Conservation (phyloP, 2,113 vertebrate genomes). For the Accipiter cooperii region DNA sequence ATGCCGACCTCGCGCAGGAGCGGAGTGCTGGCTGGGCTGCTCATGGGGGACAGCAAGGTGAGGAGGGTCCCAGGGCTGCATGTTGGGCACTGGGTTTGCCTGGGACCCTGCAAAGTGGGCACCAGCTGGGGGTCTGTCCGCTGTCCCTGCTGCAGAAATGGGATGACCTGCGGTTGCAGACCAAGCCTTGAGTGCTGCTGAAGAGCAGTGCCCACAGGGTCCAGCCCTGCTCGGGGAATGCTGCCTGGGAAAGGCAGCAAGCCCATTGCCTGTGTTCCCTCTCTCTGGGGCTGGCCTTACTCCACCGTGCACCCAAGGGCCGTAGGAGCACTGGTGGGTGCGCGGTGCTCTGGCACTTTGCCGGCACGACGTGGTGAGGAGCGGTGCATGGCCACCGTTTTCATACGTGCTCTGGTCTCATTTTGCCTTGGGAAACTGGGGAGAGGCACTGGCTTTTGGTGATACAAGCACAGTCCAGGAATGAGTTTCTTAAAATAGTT, state of each 20-base stretch:
- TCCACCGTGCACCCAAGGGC: rapidly evolving
- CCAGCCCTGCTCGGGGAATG: neutral
- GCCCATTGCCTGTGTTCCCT: rapidly evolving
- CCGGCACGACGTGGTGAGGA: neutral
- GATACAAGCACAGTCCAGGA: neutral
- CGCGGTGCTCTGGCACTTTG: rapidly evolving
- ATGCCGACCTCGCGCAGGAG: neutral
- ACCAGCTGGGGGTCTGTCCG: rapidly evolving
- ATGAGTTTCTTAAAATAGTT: neutral
- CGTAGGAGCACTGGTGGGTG: rapidly evolving
- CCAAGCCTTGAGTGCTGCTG: rapidly evolving
- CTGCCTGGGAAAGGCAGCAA: neutral
- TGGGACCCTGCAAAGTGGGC: neutral
- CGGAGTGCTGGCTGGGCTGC: neutral
- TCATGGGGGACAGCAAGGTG: neutral
- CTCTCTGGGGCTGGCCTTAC: rapidly evolving
- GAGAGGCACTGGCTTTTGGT: neutral
- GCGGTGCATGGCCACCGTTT: rapidly evolving
- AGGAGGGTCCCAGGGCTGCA: neutral
- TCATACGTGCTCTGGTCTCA: neutral
- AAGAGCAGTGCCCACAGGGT: rapidly evolving
- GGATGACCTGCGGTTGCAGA: neutral
- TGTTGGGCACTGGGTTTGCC: neutral
- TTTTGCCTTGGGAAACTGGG: neutral
- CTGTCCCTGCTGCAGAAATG: neutral